Conservation (phyloP, 2,113 vertebrate species). For the Anhinga anhinga region DNA sequence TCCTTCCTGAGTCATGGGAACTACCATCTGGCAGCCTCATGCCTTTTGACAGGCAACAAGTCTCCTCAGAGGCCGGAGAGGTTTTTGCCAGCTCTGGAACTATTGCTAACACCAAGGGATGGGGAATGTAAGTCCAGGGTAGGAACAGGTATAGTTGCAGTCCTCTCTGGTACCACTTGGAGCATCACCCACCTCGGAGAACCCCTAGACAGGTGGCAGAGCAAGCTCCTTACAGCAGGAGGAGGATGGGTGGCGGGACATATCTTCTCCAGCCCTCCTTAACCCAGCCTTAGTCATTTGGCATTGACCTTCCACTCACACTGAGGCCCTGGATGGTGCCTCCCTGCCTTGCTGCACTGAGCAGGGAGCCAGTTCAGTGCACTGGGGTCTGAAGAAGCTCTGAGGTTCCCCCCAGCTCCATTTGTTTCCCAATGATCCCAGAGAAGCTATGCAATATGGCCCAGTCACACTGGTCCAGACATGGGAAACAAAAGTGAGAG, state of each 20-base stretch:
- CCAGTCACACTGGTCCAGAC: background rate
- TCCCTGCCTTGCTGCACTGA: background rate
- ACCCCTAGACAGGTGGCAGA: background rate
- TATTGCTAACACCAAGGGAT: background rate
- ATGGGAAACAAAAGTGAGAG: background rate
- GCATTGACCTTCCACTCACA: background rate
- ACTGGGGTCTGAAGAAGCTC: background rate
- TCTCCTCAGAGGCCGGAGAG: background rate
- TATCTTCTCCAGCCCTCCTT: background rate
- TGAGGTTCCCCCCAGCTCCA: accelerated
- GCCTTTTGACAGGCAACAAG: background rate
- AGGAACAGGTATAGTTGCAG: background rate
- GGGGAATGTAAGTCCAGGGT: background rate
- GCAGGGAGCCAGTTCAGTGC: background rate
- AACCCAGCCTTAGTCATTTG: background rate
- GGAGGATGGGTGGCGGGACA: background rate
- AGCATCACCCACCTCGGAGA: background rate
- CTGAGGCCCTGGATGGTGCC: background rate
- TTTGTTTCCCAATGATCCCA: background rate
- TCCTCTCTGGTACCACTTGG: background rate
- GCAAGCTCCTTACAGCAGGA: background rate
- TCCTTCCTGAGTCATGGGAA: background rate
- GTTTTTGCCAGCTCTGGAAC: background rate
- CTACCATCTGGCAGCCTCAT: background rate
- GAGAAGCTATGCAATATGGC: background rate